These are phyloP conservation scores for Aradophagus sp. DNA, from an alignment of 1,140 invertebrate species.

Conservation along the genomic window DNA sequence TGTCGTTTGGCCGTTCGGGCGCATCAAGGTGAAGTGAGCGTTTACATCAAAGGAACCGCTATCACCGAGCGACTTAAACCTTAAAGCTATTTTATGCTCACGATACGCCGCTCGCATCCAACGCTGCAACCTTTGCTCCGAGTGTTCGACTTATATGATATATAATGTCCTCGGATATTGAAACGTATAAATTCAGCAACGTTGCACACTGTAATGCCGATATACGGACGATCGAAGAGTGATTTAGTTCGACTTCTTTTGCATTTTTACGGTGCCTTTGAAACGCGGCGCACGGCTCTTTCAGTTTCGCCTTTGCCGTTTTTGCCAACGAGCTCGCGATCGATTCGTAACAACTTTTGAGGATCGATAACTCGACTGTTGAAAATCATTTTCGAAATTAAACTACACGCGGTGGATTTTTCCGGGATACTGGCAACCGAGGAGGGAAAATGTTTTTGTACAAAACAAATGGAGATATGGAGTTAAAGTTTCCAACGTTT, in stretches of 20 bases:
- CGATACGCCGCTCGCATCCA: slow-evolving; percentile 44
- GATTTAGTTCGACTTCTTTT: slow-evolving; percentile 17
- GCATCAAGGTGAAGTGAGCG: slow-evolving; percentile 47
- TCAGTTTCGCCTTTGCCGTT: no score
- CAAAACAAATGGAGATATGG: no score
- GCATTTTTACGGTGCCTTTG: slow-evolving; percentile 12
- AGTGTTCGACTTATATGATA: slow-evolving; percentile 51
- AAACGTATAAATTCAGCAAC: slow-evolving; percentile 53
- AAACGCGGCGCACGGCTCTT: not conserved
- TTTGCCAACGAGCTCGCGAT: no score
- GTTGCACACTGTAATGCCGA: slow-evolving; percentile 7
- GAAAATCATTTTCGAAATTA: no score
- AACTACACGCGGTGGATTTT: no score
- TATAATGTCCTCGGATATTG: slow-evolving; percentile 60
- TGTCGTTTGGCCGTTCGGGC: slow-evolving; percentile 62
- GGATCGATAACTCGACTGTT: no score
- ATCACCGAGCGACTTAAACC: slow-evolving; percentile 61
- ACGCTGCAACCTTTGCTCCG: slow-evolving; percentile 47
- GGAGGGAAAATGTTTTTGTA: no score
- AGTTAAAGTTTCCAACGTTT: no score
- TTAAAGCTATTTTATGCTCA: slow-evolving; percentile 65
- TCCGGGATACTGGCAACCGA: no score
- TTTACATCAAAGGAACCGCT: slow-evolving; percentile 67
- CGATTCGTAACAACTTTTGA: no score
- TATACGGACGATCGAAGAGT: slow-evolving; percentile 7